A percentile compares a stretch with the other conserved stretches of the same genome.
phyloP scores from a whole-genome alignment of 2,797 vertebrate genomes.

The Erethizon dorsatum region DNA sequence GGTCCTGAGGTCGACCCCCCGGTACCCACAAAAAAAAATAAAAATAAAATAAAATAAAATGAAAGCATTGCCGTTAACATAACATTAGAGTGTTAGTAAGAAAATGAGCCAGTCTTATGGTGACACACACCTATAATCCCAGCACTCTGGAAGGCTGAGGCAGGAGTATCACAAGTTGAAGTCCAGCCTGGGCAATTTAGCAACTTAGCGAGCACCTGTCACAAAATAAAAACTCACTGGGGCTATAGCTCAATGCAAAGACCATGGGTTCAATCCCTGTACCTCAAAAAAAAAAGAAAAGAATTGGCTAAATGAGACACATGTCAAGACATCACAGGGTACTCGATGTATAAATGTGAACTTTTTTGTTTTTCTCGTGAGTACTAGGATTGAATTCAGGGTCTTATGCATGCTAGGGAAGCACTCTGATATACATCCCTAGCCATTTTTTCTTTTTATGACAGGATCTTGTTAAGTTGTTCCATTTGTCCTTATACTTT shows the following conservation, averaged over 20 bases:
- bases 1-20: no score
- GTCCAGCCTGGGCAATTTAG: not conserved
- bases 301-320: not conserved
- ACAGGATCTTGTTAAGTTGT: not conserved
- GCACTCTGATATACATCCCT: not conserved
- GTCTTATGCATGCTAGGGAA: not conserved
- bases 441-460: not conserved
- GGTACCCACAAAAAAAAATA: no score
- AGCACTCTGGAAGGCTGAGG: not conserved
- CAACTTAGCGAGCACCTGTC: not conserved
- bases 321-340: not conserved
- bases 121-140: not conserved
- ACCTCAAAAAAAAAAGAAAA: not conserved
- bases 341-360: not conserved
- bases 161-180: not conserved
- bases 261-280: not conserved
- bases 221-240: not conserved
- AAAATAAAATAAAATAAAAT: not conserved
- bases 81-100: not conserved
- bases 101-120: not conserved
- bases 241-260: not conserved
- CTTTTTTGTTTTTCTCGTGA: not conserved
- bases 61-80: not conserved
- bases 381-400: not conserved
- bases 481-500: not conserved